These are phyloP conservation scores for Sebastes ruberrimus DNA, from an alignment of 2,797 vertebrate species.

Conservation along the genomic window DNA sequence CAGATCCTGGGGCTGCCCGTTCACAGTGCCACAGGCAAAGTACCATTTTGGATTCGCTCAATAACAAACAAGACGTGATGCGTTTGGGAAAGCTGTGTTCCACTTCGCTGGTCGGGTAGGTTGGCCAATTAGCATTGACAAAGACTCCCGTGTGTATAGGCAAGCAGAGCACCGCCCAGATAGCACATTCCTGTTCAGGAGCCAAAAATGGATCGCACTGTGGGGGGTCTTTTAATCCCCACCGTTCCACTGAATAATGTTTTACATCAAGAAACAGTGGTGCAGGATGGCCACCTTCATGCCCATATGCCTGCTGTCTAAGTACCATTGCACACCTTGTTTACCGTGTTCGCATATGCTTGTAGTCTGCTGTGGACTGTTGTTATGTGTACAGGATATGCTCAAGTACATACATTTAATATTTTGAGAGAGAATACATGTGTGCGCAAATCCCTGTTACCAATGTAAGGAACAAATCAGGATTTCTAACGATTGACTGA, in stretches of 20 bases:
- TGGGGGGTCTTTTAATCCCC: slow-evolving; percentile 55
- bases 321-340: slow-evolving; percentile 4
- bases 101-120: slow-evolving; percentile 66
- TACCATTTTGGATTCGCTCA: slow-evolving; percentile 52
- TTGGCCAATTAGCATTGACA: slow-evolving; percentile 82
- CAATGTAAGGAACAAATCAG: background rate
- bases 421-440: background rate
- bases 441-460: background rate
- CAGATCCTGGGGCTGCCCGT: slow-evolving; percentile 16
- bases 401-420: background rate
- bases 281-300: slow-evolving; percentile 1
- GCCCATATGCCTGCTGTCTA: slow-evolving; percentile 11
- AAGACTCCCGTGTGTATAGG: slow-evolving; percentile 72
- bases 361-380: background rate
- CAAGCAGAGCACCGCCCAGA: slow-evolving; percentile 55
- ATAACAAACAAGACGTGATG: slow-evolving; percentile 65
- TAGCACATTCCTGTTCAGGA: slow-evolving; percentile 63
- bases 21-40: slow-evolving; percentile 15
- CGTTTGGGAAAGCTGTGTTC: slow-evolving; percentile 69
- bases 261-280: slow-evolving; percentile 44
- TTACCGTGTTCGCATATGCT: background rate
- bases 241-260: slow-evolving; percentile 51
- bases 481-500: background rate
- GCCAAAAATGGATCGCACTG: slow-evolving; percentile 61
- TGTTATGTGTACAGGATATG: background rate